A percentile compares a stretch with the other conserved stretches of the same genome.
Evolutionary conservation across 2,797 vertebrate genomes (phyloP).

Genomic region (Coregonus suidteri): DNA sequence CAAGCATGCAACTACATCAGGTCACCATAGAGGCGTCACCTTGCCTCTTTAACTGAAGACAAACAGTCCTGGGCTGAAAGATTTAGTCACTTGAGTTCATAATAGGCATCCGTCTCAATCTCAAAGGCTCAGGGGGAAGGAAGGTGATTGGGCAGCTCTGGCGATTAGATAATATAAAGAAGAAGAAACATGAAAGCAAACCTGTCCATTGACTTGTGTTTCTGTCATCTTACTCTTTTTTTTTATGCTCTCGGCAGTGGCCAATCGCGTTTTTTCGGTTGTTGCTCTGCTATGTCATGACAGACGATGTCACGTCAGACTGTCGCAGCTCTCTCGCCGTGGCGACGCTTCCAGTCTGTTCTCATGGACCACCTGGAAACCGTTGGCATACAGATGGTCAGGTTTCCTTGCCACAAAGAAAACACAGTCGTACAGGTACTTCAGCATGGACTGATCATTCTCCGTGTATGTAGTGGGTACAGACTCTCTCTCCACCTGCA

Average conservation of each 20-base stretch:
- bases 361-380: constrained; percentile 47
- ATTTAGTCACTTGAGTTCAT: not conserved
- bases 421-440: constrained; percentile 96
- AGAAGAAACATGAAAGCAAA: constrained; percentile 32
- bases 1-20: not conserved
- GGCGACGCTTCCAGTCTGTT: constrained; percentile 62
- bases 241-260: constrained; percentile 1
- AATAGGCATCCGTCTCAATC: not conserved
- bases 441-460: constrained; percentile 95
- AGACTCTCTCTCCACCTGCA: constrained; percentile 89
- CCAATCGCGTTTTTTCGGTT: not conserved
- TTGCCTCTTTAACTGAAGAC: not conserved
- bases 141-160: constrained; percentile 21
- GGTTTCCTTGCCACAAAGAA: constrained; percentile 97
- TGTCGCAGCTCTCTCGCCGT: constrained; percentile 57
- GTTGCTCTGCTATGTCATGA: constrained; percentile 14
- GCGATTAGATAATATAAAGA: constrained; percentile 33
- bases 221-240: constrained; percentile 23
- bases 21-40: not conserved
- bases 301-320: constrained; percentile 64
- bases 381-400: constrained; percentile 61
- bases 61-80: not conserved
- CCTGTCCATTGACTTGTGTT: constrained; percentile 16
- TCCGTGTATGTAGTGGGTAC: constrained; percentile 96
- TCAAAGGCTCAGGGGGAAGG: not conserved